Conservation (phyloP, 1,140 invertebrate genomes). For the Lepidurus packardi region DNA sequence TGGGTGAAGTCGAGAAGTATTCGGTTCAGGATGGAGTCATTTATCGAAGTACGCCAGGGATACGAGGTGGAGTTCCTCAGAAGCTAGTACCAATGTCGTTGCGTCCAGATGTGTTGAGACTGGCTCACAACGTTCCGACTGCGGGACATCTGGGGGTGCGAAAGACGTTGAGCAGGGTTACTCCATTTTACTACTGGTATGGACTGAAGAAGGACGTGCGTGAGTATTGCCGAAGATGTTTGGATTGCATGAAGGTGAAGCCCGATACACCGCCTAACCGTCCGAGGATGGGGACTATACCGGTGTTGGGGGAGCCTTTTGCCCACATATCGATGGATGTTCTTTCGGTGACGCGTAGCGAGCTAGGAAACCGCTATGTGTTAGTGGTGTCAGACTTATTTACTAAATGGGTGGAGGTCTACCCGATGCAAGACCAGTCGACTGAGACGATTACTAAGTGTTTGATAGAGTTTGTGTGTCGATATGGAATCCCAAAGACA, state of each 20-base stretch:
- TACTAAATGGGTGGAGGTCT: not conserved
- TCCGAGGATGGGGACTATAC: not conserved
- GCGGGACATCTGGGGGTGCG: not conserved
- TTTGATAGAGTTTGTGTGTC: not conserved
- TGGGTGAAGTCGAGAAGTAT: not conserved
- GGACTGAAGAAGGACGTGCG: not conserved
- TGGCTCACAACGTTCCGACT: not conserved
- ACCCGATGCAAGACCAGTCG: conserved; percentile 24
- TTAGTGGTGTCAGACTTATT: conserved; percentile 18
- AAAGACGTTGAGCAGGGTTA: not conserved
- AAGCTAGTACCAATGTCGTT: not conserved
- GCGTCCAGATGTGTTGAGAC: not conserved
- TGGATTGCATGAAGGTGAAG: not conserved
- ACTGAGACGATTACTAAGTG: not conserved
- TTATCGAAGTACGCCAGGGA: not conserved
- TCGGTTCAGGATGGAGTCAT: not conserved
- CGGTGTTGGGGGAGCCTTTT: not conserved
- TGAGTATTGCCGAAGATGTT: not conserved
- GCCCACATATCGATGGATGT: not conserved
- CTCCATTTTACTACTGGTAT: not conserved
- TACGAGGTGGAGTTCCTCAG: not conserved
- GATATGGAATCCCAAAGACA: conserved; percentile 36
- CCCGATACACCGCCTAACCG: not conserved
- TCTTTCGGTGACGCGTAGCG: not conserved
- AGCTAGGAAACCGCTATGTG: not conserved